Base-by-base conservation (phyloP, 2,113 vertebrate genomes). In the Gadus chalcogrammus region DNA sequence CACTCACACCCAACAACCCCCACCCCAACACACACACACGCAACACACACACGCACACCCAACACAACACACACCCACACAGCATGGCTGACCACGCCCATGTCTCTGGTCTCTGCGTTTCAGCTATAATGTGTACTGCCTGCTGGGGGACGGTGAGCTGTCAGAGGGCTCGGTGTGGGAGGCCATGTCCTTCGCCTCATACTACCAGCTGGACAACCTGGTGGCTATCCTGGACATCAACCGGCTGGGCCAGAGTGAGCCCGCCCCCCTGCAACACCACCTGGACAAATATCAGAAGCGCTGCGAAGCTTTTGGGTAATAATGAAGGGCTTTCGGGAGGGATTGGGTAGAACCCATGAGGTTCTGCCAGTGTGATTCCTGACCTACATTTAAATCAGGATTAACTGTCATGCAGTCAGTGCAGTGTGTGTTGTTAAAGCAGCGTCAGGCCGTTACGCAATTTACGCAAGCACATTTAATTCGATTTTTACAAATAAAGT, bases 151-250 rank as follows among this genome's bases (percentile, higher is more conserved):
- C 62, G 96, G 96, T 6, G 96, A 98, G 88, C 81, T 96, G 74
- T 97, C 96, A 0, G 96, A 98, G 87, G 96, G 97, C 22, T 93
- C 96, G 1, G 94, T 98, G 67, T 98, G 96, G 96, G 96, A 98
- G 82, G 97, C 97, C 82, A 97, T 98, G 96, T 94, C 94, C n/a
- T 98, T 98, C 31, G 96, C 96, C 27, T 91, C 94, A 42, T 90
- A 94, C 85, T 98, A 98, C 87, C 96, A 96, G 77, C 91, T 98
- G 68, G 94, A 96, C 89, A 98, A 98, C 85, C 92, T 98, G 0
- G 90, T 96, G 71, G 97, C 95, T 84, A 94, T 98, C 79, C 88
- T 98, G 80, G 97, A 98, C 73, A 88, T 98, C 91, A 98, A 98
- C 92, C 95, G 95, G 22, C 92, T 98, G 70, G 96, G 95, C 79